Evolutionary conservation across 2,113 vertebrate genomes (phyloP).

Genomic region (Chloropsis cyanopogon): DNA sequence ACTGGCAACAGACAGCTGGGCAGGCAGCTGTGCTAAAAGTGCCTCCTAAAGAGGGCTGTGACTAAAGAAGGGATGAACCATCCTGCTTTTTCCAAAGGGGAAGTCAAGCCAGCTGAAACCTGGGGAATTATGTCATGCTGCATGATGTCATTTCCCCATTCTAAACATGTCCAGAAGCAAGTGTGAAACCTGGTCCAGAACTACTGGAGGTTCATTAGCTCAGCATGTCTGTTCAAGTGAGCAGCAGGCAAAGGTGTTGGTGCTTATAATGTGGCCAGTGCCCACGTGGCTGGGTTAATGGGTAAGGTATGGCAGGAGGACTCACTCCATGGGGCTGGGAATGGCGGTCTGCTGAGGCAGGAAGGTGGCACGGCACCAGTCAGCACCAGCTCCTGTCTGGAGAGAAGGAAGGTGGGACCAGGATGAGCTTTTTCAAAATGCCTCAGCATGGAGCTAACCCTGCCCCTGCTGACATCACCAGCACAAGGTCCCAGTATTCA

Average conservation of each 20-base stretch:
- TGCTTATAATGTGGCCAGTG: background rate
- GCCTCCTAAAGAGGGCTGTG: background rate
- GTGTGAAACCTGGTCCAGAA: background rate
- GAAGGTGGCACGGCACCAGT: background rate
- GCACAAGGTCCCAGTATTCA: fast-evolving
- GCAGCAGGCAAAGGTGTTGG: background rate
- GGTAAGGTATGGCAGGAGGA: fast-evolving
- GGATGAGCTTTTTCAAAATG: background rate
- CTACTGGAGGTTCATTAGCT: fast-evolving
- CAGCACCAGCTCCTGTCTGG: fast-evolving
- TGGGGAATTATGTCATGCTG: background rate
- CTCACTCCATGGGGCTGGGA: background rate
- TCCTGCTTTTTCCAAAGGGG: background rate
- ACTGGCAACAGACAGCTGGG: fast-evolving
- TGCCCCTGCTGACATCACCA: background rate
- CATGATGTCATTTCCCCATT: background rate
- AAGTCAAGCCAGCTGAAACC: background rate
- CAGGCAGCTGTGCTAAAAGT: background rate
- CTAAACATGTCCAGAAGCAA: background rate
- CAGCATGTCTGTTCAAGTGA: background rate
- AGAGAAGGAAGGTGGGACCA: background rate
- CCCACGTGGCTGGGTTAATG: fast-evolving
- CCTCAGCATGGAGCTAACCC: background rate
- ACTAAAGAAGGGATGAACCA: background rate
- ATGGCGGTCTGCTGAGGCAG: background rate